Base-by-base conservation (phyloP, 2,888 invertebrate genomes). In the Teleiodes luculella region DNA sequence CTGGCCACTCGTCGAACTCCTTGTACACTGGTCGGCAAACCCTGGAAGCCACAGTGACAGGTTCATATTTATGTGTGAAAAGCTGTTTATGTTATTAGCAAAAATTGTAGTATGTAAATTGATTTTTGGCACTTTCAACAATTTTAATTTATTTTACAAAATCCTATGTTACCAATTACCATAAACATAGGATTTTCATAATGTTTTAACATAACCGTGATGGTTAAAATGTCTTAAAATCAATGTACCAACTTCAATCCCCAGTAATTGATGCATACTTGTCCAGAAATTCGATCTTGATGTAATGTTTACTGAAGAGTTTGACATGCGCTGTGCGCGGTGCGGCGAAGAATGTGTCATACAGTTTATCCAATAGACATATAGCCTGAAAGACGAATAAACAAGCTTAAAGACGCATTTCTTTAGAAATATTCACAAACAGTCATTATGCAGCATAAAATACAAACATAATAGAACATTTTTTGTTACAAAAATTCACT, bases 221-320 rank as follows among this genome's bases (percentile, higher is more conserved):
- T n/a, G n/a, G n/a, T n/a, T n/a, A n/a, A n/a, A n/a, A n/a, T n/a
- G n/a, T n/a, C n/a, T n/a, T n/a, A n/a, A n/a, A n/a, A n/a, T n/a
- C n/a, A n/a, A n/a, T n/a, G n/a, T n/a, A n/a, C n/a, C n/a, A n/a
- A n/a, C n/a, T 16, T 39, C 16, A n/a, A 24, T 20, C n/a, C 8
- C 11, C n/a, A n/a, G n/a, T 24, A 3, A 43, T 6, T 24, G 66
- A 68, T 72, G 71, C 85, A 85, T 90, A 93, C 92, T 92, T 92
- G 80, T 91, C 90, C 80, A 91, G 89, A 74, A 92, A 91, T 75
- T 95, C 94, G 78, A 94, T 93, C 90, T 95, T 95, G 72, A 95
- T 91, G 80, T 91, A 94, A 67, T 93, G 91, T 72, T 92, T 92
- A 81, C 91, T 93, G 67, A 94, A 89, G 75, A 88, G 83, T 70